Evolutionary conservation across 2,797 vertebrate species (phyloP), one percentile per base, ranked within the genome.

Genomic region (Agapornis canus): DNA sequence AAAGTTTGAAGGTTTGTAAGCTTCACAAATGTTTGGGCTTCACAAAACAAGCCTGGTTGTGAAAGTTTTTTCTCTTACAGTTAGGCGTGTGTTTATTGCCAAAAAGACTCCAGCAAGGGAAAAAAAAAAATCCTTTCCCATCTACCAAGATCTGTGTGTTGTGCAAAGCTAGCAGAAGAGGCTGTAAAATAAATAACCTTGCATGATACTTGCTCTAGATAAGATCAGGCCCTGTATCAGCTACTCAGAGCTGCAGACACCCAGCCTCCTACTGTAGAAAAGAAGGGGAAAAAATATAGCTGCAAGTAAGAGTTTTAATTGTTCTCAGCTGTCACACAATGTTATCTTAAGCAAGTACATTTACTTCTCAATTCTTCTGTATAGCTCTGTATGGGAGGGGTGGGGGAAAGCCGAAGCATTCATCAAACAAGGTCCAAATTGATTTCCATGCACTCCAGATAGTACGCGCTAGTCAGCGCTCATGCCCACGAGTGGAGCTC

Each of bases 1-100:
- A 96, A 96, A 96, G 89, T 92, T 92, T 92, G 95, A 94, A 88
- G 89, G 94, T 97, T 92, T 94, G 95, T 91, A 94, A 96, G 95
- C 95, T 89, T 95, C 95, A 92, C 92, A 94, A 96, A 96, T 95
- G 94, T 96, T 94, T 96, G 94, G 95, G 87, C 94, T 94, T 96
- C 92, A 86, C 95, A 96, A 97, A 97, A 96, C 95, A 96, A 94
- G 92, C 82, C 86, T 10, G 22, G 70, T 92, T 96, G 95, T 94
- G 92, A 94, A 95, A 92, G 85, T 72, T 96, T 94, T 94, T 90
- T 95, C 92, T 81, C 89, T 88, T 94, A 82, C 92, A 89, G 94
- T 86, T 94, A 95, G 76, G 92, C 39, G 1, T 90, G 75, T 95
- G 92, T 93, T 96, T 95, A 89, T 95, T 94, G 89, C 94, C 94